These are phyloP conservation scores for Phoxinus phoxinus DNA, from an alignment of 2,113 vertebrate genomes.

Conservation along the genomic window DNA sequence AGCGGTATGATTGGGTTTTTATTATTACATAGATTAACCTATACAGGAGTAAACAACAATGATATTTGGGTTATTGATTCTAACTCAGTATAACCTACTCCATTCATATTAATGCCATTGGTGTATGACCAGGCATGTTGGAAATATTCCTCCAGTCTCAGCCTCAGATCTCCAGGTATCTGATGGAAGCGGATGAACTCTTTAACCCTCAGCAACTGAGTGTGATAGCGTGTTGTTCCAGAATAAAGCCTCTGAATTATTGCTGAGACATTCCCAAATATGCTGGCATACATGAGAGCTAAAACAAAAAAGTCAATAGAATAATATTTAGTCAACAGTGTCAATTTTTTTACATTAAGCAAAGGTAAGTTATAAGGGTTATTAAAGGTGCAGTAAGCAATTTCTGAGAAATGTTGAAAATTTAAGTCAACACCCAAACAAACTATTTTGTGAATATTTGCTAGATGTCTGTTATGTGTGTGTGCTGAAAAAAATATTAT, in stretches of 20 bases:
- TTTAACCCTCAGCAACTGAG: constrained; percentile 93
- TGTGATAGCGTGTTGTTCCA: constrained; percentile 93
- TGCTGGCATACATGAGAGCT: constrained; percentile 99
- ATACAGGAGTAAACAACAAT: background rate
- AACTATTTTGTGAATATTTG: no score
- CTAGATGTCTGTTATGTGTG: no score
- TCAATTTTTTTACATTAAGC: background rate
- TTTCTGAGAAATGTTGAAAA: no score
- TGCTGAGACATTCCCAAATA: constrained; percentile 96
- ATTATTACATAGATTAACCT: background rate
- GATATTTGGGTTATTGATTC: background rate
- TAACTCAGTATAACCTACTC: constrained; percentile 75
- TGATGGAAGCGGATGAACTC: constrained; percentile 99
- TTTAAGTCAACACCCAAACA: no score
- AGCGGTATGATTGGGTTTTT: background rate
- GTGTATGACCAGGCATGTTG: constrained; percentile 98
- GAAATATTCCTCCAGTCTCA: constrained; percentile 95
- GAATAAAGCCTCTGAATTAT: constrained; percentile 97
- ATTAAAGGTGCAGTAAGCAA: no score
- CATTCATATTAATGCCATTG: constrained; percentile 97
- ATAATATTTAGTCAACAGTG: background rate
- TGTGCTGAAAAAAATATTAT: no score
- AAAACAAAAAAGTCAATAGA: constrained; percentile 5
- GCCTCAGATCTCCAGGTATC: constrained; percentile 89
- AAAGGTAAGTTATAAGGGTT: background rate